Conservation (phyloP, 2,888 invertebrate genomes). For the Apamea monoglypha region DNA sequence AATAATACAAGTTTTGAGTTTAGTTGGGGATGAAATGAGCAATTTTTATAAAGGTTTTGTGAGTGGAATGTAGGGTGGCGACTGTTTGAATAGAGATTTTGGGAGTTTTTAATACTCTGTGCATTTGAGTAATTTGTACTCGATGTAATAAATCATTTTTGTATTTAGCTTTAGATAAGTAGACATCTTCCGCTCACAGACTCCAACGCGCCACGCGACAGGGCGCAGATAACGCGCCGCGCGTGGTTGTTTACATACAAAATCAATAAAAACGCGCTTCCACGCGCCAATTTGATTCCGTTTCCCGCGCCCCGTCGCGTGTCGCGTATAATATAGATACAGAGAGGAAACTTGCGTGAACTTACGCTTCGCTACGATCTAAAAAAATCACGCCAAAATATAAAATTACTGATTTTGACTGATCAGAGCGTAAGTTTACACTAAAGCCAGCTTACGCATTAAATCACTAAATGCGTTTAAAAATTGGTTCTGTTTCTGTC, state of each 20-base stretch:
- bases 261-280: no score
- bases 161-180: background rate
- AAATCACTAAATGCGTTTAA: background rate
- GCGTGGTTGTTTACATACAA: no score
- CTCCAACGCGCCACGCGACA: no score
- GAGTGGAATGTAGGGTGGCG: background rate
- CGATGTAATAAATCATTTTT: background rate
- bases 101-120: background rate
- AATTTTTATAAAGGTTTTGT: background rate
- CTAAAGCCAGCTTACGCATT: background rate
- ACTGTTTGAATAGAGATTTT: background rate
- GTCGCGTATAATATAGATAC: background rate
- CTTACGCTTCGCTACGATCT: background rate
- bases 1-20: background rate
- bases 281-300: no score
- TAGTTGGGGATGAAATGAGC: constrained; percentile 3
- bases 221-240: no score
- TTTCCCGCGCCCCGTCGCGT: background rate
- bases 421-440: background rate
- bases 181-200: background rate
- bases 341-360: background rate
- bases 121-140: background rate
- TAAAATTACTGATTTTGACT: background rate
- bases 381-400: background rate
- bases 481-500: background rate